Conservation (phyloP, 2,888 invertebrate genomes). For the Podotricha telesiphe region DNA sequence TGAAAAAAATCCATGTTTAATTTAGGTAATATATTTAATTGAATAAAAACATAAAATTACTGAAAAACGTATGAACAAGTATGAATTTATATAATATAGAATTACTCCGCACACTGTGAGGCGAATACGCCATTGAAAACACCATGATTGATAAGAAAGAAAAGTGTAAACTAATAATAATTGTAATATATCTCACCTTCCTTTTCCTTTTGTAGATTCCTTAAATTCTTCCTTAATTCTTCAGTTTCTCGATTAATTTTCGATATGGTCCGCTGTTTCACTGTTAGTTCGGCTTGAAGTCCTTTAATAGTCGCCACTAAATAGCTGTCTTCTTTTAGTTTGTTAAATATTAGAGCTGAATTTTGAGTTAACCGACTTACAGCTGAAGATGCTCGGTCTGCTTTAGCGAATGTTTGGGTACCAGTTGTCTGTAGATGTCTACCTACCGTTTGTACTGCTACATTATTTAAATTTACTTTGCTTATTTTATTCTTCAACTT, state of each 20-base stretch:
- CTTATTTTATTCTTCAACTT: slow-evolving; percentile 83
- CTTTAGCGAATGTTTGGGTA: slow-evolving; percentile 69
- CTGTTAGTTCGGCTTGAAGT: slow-evolving; percentile 88
- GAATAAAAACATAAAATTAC: too few species aligned
- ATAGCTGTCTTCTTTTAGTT: slow-evolving; percentile 89
- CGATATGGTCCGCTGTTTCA: slow-evolving; percentile 88
- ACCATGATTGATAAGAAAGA: too few species aligned
- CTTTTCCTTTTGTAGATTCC: slow-evolving; percentile 89
- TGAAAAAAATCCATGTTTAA: slow-evolving; percentile 51
- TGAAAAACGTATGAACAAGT: too few species aligned
- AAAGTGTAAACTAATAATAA: too few species aligned
- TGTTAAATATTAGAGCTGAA: slow-evolving; percentile 75
- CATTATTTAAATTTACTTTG: slow-evolving; percentile 59
- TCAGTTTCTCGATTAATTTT: slow-evolving; percentile 90
- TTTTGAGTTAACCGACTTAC: slow-evolving; percentile 83
- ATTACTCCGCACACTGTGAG: too few species aligned
- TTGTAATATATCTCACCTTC: slow-evolving; percentile 79
- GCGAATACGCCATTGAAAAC: too few species aligned
- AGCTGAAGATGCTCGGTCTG: slow-evolving; percentile 71
- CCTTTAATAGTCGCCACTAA: slow-evolving; percentile 91
- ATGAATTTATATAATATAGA: too few species aligned
- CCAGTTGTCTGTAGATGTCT: slow-evolving; percentile 57
- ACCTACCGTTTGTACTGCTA: slow-evolving; percentile 78
- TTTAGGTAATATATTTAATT: too few species aligned
- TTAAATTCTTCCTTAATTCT: slow-evolving; percentile 89